Conservation (phyloP, 2,797 vertebrate genomes). For the Galago senegalensis region DNA sequence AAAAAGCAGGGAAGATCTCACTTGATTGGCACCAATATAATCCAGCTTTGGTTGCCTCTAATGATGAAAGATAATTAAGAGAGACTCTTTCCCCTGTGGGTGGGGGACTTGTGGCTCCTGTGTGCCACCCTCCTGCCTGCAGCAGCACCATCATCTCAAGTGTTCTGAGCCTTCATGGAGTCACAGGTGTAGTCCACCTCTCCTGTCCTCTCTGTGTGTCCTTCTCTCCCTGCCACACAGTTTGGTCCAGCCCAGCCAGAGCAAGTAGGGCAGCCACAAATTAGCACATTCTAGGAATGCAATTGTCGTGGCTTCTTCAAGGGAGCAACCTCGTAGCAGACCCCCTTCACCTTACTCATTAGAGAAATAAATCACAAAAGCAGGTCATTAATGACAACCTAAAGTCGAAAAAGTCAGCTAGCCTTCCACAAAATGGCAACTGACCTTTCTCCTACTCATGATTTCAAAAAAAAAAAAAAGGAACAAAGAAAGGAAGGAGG, state of each 20-base stretch:
- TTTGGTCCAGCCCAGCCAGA: not conserved
- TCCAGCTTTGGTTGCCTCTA: not conserved
- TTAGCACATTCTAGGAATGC: not conserved
- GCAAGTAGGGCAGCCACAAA: not conserved
- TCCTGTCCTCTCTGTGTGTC: not conserved
- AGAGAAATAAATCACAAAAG: constrained; percentile 75
- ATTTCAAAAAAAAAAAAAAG: constrained; percentile 4
- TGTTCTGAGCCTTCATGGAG: not conserved
- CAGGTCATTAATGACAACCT: constrained; percentile 75
- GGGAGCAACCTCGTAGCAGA: constrained; percentile 50
- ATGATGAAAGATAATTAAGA: not conserved
- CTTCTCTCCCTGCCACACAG: not conserved
- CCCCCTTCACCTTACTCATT: constrained; percentile 62
- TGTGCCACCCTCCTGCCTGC: not conserved
- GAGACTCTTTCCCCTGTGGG: not conserved
- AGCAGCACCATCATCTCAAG: not conserved
- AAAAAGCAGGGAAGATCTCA: not conserved
- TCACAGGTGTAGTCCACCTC: not conserved
- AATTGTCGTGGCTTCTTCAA: constrained; percentile 63
- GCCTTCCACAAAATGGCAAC: constrained; percentile 71
- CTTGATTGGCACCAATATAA: not conserved
- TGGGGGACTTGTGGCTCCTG: not conserved
- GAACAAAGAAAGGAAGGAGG: constrained; percentile 53
- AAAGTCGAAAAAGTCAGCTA: constrained; percentile 77
- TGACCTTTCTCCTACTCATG: constrained; percentile 70